Conservation (phyloP, 2,888 invertebrate species). For the Drosophila histrio region DNA sequence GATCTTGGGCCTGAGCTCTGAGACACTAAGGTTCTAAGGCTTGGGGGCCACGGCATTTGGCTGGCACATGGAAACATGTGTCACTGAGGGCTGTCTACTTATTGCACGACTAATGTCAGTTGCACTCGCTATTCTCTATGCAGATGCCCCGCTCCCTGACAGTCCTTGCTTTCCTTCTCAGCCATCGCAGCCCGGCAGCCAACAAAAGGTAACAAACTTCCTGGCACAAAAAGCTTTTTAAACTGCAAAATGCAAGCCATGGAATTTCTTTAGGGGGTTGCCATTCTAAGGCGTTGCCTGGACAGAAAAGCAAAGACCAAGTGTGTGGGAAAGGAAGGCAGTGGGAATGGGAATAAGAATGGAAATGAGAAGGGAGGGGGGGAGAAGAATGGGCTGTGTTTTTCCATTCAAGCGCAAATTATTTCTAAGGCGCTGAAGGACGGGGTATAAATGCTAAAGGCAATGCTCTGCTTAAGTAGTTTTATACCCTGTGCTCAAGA, state of each 20-base stretch:
- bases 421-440: constrained; percentile 58
- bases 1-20: constrained; percentile 24
- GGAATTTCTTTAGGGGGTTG: constrained; percentile 49
- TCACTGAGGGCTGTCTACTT: constrained; percentile 76
- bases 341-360: neutral
- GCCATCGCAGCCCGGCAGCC: constrained; percentile 26
- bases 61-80: constrained; percentile 73
- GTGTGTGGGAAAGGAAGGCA: neutral
- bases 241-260: constrained; percentile 64
- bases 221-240: constrained; percentile 66
- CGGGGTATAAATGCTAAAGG: constrained; percentile 17
- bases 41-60: constrained; percentile 37
- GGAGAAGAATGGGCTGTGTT: constrained; percentile 46
- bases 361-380: neutral
- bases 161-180: neutral
- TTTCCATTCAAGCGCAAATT: constrained; percentile 62
- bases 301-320: neutral
- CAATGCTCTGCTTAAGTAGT: constrained; percentile 30
- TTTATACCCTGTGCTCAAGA: constrained; percentile 1
- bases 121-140: constrained; percentile 45
- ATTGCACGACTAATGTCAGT: constrained; percentile 79
- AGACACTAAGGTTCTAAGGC: constrained; percentile 10
- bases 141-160: neutral
- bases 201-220: constrained; percentile 76
- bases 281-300: constrained; percentile 5